phyloP scores from a whole-genome alignment of 1,140 invertebrate genomes.

The Neodiprion pinetum region DNA sequence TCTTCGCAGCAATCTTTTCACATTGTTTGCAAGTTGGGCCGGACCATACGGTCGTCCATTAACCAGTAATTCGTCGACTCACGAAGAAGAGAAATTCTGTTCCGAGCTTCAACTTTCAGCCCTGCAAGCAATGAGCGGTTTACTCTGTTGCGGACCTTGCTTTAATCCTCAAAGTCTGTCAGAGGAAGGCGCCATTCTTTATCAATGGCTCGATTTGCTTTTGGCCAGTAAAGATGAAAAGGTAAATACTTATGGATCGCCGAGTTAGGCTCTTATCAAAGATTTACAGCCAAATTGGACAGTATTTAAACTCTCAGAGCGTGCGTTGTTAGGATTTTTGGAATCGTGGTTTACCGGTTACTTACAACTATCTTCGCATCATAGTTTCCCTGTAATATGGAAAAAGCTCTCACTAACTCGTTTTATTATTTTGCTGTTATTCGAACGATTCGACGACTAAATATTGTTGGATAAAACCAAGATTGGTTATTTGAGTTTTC shows the following conservation, averaged over 20 bases:
- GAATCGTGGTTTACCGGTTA: too few species aligned
- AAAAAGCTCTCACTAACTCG: constrained; percentile 3
- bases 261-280: neutral
- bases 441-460: neutral
- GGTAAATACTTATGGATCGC: constrained; percentile 60
- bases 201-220: constrained; percentile 92
- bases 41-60: constrained; percentile 78
- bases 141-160: constrained; percentile 93
- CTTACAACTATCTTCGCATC: too few species aligned
- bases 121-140: constrained; percentile 89
- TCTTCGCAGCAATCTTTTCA: constrained; percentile 85
- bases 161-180: constrained; percentile 86
- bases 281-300: too few species aligned
- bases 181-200: constrained; percentile 88
- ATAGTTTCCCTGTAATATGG: neutral
- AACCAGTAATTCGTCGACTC: constrained; percentile 40
- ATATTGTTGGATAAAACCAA: neutral
- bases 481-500: neutral
- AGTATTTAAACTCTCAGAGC: too few species aligned
- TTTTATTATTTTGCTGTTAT: constrained; percentile 10
- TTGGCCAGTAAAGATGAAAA: constrained; percentile 88
- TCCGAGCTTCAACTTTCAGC: constrained; percentile 74
- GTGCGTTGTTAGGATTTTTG: too few species aligned
- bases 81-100: constrained; percentile 59
- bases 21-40: constrained; percentile 93